Evolutionary conservation across 2,888 invertebrate species (phyloP).

Genomic region (Rhopalosiphum nymphaeae): DNA sequence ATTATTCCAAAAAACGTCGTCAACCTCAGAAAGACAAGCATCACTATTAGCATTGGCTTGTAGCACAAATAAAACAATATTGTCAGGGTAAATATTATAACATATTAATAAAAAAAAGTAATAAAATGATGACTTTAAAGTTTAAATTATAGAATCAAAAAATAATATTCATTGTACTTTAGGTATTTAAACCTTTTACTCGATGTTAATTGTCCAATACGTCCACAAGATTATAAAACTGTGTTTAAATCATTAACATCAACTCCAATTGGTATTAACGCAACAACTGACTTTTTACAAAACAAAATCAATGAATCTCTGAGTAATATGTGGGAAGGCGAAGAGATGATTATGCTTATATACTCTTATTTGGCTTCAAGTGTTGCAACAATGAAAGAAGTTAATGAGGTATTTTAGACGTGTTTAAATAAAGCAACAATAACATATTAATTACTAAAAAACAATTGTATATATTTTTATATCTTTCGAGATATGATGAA

Average conservation of each 20-base stretch:
- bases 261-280: constrained; percentile 51
- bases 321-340: constrained; percentile 11
- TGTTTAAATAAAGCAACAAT: neutral
- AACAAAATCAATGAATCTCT: constrained; percentile 36
- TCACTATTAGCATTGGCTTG: constrained; percentile 60
- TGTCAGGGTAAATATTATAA: constrained; percentile 49
- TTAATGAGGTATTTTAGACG: constrained; percentile 31
- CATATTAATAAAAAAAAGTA: neutral
- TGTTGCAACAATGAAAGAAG: constrained; percentile 25
- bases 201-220: constrained; percentile 26
- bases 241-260: constrained; percentile 33
- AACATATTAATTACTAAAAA: neutral
- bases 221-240: constrained; percentile 40
- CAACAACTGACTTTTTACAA: constrained; percentile 44
- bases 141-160: neutral
- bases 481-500: neutral
- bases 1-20: constrained; percentile 46
- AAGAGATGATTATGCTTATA: constrained; percentile 19
- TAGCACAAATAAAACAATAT: constrained; percentile 43
- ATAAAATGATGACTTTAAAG: neutral
- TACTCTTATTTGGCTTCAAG: constrained; percentile 8
- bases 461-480: neutral
- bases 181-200: constrained; percentile 55
- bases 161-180: constrained; percentile 1
- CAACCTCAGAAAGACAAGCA: constrained; percentile 61